phyloP scores from a whole-genome alignment of 2,888 invertebrate genomes.

The Pachliopta kotzebuea region DNA sequence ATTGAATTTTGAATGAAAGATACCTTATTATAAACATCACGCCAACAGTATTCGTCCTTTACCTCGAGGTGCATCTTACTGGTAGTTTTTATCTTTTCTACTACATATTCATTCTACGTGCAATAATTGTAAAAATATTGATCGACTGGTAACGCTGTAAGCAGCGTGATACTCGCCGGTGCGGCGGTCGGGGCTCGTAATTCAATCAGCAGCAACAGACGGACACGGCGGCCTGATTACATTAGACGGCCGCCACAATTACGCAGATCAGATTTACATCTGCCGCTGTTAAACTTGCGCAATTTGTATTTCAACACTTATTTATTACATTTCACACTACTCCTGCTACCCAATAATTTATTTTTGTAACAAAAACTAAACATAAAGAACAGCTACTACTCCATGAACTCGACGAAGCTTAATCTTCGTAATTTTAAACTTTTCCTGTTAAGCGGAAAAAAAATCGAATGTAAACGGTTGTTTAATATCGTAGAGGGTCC shows the following conservation, averaged over 20 bases:
- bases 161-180: slow-evolving; percentile 38
- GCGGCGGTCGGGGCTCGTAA: slow-evolving; percentile 52
- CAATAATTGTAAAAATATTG: slow-evolving; percentile 38
- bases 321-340: slow-evolving; percentile 5
- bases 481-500: slow-evolving; percentile 67
- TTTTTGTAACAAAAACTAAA: not conserved
- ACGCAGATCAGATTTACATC: slow-evolving; percentile 76
- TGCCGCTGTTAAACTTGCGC: slow-evolving; percentile 39
- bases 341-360: not conserved
- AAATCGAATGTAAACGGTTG: slow-evolving; percentile 61
- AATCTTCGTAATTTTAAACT: slow-evolving; percentile 37
- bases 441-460: slow-evolving; percentile 49
- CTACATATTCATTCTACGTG: not conserved
- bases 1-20: too few relatives aligned
- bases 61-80: too few relatives aligned
- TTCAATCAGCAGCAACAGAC: slow-evolving; percentile 71
- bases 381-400: not conserved
- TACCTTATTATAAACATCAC: too few relatives aligned
- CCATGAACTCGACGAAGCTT: not conserved
- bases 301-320: slow-evolving; percentile 17
- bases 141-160: slow-evolving; percentile 40
- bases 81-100: too few relatives aligned
- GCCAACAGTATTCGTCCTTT: too few relatives aligned
- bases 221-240: slow-evolving; percentile 70
- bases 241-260: slow-evolving; percentile 78